Conservation (phyloP, 1,140 invertebrate species). For the Lasioglossum baleicum region DNA sequence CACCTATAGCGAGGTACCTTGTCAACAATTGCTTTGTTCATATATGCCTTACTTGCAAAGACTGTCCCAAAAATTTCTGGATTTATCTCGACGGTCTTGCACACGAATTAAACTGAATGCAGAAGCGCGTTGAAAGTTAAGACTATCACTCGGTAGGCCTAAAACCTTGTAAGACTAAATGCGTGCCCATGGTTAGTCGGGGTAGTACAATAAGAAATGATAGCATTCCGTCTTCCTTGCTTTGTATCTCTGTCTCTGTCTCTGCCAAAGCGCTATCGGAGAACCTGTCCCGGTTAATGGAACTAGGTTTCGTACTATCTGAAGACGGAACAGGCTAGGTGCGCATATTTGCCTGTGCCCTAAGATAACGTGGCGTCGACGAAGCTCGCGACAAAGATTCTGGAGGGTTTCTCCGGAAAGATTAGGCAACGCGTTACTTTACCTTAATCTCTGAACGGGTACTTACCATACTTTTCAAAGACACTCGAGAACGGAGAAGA, state of each 20-base stretch:
- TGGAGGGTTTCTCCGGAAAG: background rate
- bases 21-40: no score
- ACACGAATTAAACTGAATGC: no score
- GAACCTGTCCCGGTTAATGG: constrained; percentile 23
- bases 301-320: constrained; percentile 17
- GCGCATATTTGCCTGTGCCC: background rate
- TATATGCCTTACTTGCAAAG: no score
- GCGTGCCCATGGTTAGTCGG: background rate
- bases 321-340: background rate
- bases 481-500: constrained; percentile 17
- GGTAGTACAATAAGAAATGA: background rate
- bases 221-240: background rate
- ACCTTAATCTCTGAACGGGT: constrained; percentile 19
- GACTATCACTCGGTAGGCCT: no score
- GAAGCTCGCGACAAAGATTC: background rate
- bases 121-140: no score
- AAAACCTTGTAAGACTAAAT: background rate
- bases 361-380: constrained; percentile 26
- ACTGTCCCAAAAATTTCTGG: no score
- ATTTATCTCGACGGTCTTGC: no score
- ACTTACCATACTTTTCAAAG: constrained; percentile 1
- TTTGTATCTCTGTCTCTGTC: no score
- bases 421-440: constrained; percentile 33
- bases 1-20: no score
- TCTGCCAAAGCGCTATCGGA: background rate